Evolutionary conservation across 2,888 invertebrate species (phyloP).

Genomic region (Volucella zonaria): DNA sequence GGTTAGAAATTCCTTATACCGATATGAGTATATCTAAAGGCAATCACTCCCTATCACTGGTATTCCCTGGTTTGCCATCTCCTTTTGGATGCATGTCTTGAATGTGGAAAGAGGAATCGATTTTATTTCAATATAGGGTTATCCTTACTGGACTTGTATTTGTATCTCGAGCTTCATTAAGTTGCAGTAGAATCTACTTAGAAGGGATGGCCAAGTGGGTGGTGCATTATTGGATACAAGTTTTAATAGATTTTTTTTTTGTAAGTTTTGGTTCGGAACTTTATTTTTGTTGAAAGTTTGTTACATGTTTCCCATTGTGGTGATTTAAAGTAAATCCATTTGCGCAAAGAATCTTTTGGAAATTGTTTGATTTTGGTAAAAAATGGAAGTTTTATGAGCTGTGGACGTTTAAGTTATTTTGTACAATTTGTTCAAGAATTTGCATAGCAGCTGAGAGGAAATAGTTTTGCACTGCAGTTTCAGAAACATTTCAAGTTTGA

Average conservation of each 20-base stretch:
- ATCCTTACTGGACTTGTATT: conserved; percentile 42
- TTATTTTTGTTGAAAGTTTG: conserved; percentile 28
- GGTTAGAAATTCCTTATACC: conserved; percentile 34
- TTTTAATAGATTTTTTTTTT: conserved; percentile 15
- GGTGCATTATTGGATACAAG: conserved; percentile 36
- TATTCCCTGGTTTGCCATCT: conserved; percentile 40
- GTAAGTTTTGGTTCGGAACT: conserved; percentile 15
- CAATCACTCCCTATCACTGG: conserved; percentile 11
- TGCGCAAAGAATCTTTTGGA: background rate
- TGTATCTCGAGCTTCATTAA: conserved; percentile 18
- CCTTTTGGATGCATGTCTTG: conserved; percentile 32
- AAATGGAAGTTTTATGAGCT: too few species aligned
- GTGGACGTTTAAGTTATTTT: too few species aligned
- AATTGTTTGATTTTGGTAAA: too few species aligned
- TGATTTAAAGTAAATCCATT: conserved; percentile 7
- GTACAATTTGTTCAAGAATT: too few species aligned
- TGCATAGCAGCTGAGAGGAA: too few species aligned
- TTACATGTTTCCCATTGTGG: conserved; percentile 29
- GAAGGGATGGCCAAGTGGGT: background rate
- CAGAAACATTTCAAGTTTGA: too few species aligned
- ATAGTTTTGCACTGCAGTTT: too few species aligned
- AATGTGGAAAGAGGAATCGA: conserved; percentile 47
- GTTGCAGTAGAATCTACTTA: conserved; percentile 9
- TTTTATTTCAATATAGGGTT: conserved; percentile 50
- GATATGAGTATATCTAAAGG: conserved; percentile 18